Evolutionary conservation across 2,888 invertebrate species (phyloP).

Genomic region (Limnephilus lunatus): DNA sequence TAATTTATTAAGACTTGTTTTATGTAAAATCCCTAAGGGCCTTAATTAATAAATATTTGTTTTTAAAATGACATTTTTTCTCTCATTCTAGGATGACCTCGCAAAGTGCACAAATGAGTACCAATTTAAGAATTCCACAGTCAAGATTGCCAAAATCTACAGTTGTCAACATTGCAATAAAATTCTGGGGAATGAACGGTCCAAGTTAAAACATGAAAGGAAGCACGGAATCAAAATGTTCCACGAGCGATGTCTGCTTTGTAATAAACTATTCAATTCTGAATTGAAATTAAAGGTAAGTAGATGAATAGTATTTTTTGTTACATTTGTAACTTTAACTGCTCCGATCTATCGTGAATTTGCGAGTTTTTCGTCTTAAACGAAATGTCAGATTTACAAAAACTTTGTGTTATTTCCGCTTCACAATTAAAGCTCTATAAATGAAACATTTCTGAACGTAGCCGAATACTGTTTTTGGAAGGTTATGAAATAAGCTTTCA

Average conservation of each 20-base stretch:
- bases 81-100: constrained; percentile 2
- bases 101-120: neutral
- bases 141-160: neutral
- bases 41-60: no score
- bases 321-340: no score
- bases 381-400: no score
- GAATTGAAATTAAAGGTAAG: constrained; percentile 14
- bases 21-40: no score
- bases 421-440: no score
- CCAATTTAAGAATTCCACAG: neutral
- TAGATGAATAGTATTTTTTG: neutral
- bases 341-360: no score
- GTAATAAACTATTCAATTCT: constrained; percentile 31
- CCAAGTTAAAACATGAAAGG: neutral
- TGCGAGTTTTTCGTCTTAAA: no score
- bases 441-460: no score
- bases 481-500: no score
- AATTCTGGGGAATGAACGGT: neutral
- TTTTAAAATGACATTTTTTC: neutral
- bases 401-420: no score
- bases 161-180: neutral
- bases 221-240: neutral
- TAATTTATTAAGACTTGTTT: no score
- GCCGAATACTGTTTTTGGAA: no score
- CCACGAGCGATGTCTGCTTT: constrained; percentile 13